phyloP scores from a whole-genome alignment of 2,797 vertebrate genomes.

The Scomberomorus guttatus region DNA sequence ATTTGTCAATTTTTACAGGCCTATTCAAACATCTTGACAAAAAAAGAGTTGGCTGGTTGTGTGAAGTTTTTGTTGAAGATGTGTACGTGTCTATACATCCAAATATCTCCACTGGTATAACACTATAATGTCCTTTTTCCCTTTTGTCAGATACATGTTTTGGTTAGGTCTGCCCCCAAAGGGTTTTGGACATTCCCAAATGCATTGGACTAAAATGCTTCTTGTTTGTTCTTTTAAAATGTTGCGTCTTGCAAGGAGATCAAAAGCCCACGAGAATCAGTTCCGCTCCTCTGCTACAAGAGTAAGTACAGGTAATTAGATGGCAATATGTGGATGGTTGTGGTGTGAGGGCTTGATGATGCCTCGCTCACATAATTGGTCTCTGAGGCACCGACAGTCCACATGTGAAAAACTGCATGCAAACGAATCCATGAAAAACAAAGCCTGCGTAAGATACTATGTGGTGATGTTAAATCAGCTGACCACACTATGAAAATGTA shows the following conservation, averaged over 20 bases:
- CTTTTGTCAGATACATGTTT: neutral
- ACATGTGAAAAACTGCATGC: slow-evolving; percentile 15
- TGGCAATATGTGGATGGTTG: slow-evolving; percentile 46
- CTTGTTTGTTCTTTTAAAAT: slow-evolving; percentile 35
- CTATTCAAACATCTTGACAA: neutral
- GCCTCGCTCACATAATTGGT: slow-evolving; percentile 64
- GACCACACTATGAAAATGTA: neutral
- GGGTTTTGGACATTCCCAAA: neutral
- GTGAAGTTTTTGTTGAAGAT: neutral
- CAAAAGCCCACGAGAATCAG: slow-evolving; percentile 27
- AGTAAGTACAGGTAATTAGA: slow-evolving; percentile 56
- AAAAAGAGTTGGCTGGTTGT: neutral
- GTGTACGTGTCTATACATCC: slow-evolving; percentile 1
- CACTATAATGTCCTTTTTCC: neutral
- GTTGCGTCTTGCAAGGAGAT: slow-evolving; percentile 4
- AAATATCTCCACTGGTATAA: neutral
- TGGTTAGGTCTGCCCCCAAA: neutral
- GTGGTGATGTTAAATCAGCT: neutral
- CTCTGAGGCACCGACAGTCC: slow-evolving; percentile 42
- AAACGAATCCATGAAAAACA: slow-evolving; percentile 6
- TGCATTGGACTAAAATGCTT: neutral
- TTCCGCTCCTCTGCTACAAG: slow-evolving; percentile 34
- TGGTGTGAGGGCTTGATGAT: slow-evolving; percentile 43
- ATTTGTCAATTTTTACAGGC: neutral
- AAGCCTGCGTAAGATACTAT: neutral